Base-by-base conservation (phyloP, 2,797 vertebrate species). In the Microctenopoma lineatum region DNA sequence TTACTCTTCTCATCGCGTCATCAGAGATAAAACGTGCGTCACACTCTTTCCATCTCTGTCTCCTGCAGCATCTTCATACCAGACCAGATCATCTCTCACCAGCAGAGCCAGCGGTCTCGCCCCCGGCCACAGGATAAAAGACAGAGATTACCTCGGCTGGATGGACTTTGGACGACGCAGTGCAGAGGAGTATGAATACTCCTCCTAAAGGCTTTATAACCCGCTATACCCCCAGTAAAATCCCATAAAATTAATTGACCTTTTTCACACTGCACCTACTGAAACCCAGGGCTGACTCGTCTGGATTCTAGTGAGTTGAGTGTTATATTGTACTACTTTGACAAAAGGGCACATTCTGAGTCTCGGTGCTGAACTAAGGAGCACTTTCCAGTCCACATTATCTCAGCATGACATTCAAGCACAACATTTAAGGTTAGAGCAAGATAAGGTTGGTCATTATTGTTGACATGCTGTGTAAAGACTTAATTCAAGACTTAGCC, bases 101-200 rank as follows among this genome's bases (percentile, higher is more conserved):
- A 96, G 90, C 90, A 95, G 93, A 87, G 91, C 95, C 85, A 94
- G 94, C 53, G 92, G 79, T 57, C 79, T 90, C 3, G 93, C 94
- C 62, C 92, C 95, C 27, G 91, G 84, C 29, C 97, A 98, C 93
- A 95, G 96, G 89, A 97, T 98, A 95, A 96, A 93, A 55, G 96
- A 98, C 94, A 94, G 97, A 85, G 97, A 99, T 89, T 99, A 99
- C 90, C 88, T 96, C 73, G 98, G 97, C 80, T 98, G 98, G 98
- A 98, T 98, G 97, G 98, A 99, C 91, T 99, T 99, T 68, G 97
- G 98, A 26, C 91, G 96, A n/a, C 96, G 96, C 68, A 98, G 95
- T 7, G 95, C 95, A 16, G 97, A 98, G 86, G 97, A 98, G 81
- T 97, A 97, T 0, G 96, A 99, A 36, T 97, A 97, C 75, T 93